Evolutionary conservation across 1,140 invertebrate genomes (phyloP).

Genomic region (Solen grandis): DNA sequence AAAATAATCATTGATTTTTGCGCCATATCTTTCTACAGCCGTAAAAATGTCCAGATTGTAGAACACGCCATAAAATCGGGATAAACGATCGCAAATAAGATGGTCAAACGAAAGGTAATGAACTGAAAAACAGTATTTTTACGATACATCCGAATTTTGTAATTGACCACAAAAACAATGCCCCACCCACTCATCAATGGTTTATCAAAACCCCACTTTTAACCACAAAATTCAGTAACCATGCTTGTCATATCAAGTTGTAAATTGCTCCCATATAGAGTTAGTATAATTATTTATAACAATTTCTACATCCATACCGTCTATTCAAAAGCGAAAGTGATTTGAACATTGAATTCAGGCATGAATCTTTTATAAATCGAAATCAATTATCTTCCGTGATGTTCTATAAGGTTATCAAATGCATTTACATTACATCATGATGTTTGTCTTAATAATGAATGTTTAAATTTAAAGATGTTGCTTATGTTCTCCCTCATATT

Average conservation of each 20-base stretch:
- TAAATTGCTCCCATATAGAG: not conserved
- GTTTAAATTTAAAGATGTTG: too few species aligned
- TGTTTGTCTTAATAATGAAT: too few species aligned
- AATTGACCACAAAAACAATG: not conserved
- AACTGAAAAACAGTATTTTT: not conserved
- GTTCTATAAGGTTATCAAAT: too few species aligned
- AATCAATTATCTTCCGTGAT: too few species aligned
- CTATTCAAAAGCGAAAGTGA: too few species aligned
- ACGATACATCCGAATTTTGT: not conserved
- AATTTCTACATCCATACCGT: too few species aligned
- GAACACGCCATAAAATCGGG: not conserved
- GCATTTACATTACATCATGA: too few species aligned
- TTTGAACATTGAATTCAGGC: too few species aligned
- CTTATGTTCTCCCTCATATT: too few species aligned
- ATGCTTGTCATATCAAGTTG: not conserved
- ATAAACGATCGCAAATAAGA: not conserved
- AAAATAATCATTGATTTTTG: constrained; percentile 33
- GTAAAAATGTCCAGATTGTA: not conserved
- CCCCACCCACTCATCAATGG: not conserved
- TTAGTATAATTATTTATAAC: not conserved
- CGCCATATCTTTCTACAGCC: constrained; percentile 9
- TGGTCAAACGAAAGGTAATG: constrained; percentile 36
- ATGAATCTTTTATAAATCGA: too few species aligned
- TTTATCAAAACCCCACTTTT: too few species aligned
- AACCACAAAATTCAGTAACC: not conserved